phyloP scores from a whole-genome alignment of 1,140 invertebrate species.

The Paraescarpia echinospica region DNA sequence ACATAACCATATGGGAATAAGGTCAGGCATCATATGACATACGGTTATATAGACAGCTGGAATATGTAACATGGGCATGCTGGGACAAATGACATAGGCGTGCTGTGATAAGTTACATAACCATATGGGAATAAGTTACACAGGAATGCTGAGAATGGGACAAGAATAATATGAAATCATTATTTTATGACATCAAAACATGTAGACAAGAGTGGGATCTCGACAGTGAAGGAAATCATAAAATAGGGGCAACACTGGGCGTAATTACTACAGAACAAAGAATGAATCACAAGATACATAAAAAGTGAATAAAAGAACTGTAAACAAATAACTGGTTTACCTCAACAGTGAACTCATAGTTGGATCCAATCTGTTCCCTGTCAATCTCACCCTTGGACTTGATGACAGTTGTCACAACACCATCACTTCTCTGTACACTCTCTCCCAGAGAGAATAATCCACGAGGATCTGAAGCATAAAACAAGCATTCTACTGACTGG shows the following conservation, averaged over 20 bases:
- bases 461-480: neutral
- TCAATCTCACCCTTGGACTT: neutral
- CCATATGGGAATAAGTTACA: too few species aligned
- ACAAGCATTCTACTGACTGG: neutral
- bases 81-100: too few species aligned
- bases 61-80: too few species aligned
- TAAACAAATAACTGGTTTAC: neutral
- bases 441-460: neutral
- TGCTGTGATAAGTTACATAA: too few species aligned
- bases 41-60: too few species aligned
- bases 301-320: conserved; percentile 9
- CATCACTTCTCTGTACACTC: neutral
- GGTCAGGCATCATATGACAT: too few species aligned
- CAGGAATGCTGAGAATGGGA: too few species aligned
- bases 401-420: neutral
- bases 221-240: neutral
- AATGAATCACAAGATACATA: neutral
- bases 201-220: neutral
- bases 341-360: neutral
- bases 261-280: neutral
- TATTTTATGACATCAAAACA: neutral
- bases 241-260: neutral
- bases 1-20: too few species aligned
- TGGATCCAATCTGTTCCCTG: conserved; percentile 3
- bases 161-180: neutral